These are phyloP conservation scores for Baronia brevicornis DNA, from an alignment of 2,888 invertebrate species.

Conservation along the genomic window DNA sequence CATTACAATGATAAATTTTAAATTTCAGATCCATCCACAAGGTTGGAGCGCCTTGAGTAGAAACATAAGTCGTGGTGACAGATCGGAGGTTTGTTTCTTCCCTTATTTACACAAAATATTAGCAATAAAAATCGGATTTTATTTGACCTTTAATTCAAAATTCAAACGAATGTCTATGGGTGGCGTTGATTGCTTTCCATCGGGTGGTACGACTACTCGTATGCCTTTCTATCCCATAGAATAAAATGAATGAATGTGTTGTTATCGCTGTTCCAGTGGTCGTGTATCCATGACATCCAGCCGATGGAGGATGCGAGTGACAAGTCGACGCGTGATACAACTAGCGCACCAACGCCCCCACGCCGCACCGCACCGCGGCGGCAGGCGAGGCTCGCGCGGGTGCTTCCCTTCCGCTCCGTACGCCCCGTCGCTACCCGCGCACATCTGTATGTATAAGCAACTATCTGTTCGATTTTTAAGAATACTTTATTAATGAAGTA, in stretches of 20 bases:
- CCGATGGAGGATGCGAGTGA: slow-evolving; percentile 56
- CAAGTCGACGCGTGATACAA: slow-evolving; percentile 41
- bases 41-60: slow-evolving; percentile 93
- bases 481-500: too few relatives aligned
- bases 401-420: slow-evolving; percentile 12
- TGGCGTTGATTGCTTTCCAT: too few relatives aligned
- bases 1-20: too few relatives aligned
- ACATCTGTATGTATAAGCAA: slow-evolving; percentile 20
- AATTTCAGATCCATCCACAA: slow-evolving; percentile 86
- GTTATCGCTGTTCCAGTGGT: too few relatives aligned
- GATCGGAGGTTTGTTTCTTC: slow-evolving; percentile 81
- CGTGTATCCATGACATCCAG: slow-evolving; percentile 95
- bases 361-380: slow-evolving; percentile 16
- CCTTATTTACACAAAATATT: background rate
- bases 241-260: too few relatives aligned
- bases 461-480: too few relatives aligned
- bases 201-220: too few relatives aligned
- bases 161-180: too few relatives aligned
- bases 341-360: slow-evolving; percentile 18
- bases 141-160: background rate
- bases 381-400: slow-evolving; percentile 16
- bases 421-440: slow-evolving; percentile 19
- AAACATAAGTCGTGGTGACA: slow-evolving; percentile 90
- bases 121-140: background rate
- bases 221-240: too few relatives aligned